Conservation (phyloP, 2,888 invertebrate genomes). For the Drosophila macrospina region DNA sequence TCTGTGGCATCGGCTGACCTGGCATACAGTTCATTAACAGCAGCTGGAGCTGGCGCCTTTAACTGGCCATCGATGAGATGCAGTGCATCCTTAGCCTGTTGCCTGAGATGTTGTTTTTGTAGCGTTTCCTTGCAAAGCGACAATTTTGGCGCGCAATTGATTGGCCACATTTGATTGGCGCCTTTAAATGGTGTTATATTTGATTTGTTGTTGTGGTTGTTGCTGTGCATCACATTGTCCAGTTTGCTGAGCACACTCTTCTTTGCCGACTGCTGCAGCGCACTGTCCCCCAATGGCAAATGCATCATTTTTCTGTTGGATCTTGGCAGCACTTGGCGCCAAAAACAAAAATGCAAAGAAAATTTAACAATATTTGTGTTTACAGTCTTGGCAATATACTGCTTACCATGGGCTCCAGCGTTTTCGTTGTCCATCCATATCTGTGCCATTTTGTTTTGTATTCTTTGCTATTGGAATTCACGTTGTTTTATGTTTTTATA, state of each 20-base stretch:
- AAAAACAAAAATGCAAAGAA: not conserved
- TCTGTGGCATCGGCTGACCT: constrained; percentile 10
- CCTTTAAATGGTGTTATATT: constrained; percentile 17
- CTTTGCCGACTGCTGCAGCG: constrained; percentile 12
- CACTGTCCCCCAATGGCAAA: constrained; percentile 7
- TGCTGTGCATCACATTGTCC: constrained; percentile 40
- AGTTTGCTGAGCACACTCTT: constrained; percentile 42
- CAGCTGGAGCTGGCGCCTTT: not conserved
- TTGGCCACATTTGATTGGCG: constrained; percentile 24
- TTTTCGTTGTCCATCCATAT: constrained; percentile 55
- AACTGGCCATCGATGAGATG: not conserved
- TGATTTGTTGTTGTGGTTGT: constrained; percentile 8
- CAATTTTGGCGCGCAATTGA: constrained; percentile 44
- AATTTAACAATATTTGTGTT: not conserved
- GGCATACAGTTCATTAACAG: constrained; percentile 16
- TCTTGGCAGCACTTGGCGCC: constrained; percentile 31
- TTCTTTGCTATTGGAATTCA: not conserved
- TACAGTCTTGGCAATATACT: not conserved
- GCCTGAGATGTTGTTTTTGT: constrained; percentile 34
- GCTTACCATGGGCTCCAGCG: constrained; percentile 36
- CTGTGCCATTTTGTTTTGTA: constrained; percentile 26
- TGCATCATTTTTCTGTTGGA: constrained; percentile 27
- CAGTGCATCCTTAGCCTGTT: not conserved
- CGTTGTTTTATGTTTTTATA: not conserved
- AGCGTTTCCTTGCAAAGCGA: constrained; percentile 52